A percentile compares a stretch with the other conserved stretches of the same genome.
Evolutionary conservation across 2,888 invertebrate species (phyloP).

Genomic region (Arctia plantaginis): DNA sequence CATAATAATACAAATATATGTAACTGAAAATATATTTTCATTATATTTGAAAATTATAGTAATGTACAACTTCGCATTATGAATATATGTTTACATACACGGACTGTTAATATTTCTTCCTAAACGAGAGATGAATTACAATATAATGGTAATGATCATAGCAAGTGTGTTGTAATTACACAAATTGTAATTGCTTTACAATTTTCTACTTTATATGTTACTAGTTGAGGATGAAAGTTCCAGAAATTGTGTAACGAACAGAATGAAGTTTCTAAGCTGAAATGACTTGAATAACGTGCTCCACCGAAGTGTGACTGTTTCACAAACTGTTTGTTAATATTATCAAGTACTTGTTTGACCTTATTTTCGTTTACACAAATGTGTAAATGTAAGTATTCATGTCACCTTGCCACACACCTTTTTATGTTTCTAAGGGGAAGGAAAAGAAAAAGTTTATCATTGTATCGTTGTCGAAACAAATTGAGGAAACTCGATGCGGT

Average conservation of each 20-base stretch:
- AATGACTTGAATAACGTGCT: conserved; percentile 60
- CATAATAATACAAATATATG: not conserved
- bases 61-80: not conserved
- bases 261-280: conserved; percentile 52
- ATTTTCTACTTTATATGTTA: conserved; percentile 25
- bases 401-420: conserved; percentile 27
- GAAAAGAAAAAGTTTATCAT: conserved; percentile 18
- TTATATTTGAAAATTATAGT: conserved; percentile 4
- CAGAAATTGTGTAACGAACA: conserved; percentile 30
- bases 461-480: conserved; percentile 16
- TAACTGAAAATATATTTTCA: conserved; percentile 18
- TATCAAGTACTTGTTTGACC: conserved; percentile 49
- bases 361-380: conserved; percentile 49
- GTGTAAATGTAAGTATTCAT: conserved; percentile 42
- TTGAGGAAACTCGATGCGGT: conserved; percentile 22
- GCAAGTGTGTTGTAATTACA: conserved; percentile 21
- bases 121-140: conserved; percentile 27
- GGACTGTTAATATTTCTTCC: conserved; percentile 18
- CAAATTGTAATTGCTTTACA: conserved; percentile 15
- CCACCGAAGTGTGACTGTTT: conserved; percentile 66
- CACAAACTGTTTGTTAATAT: conserved; percentile 59
- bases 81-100: conserved; percentile 16
- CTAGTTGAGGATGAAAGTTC: conserved; percentile 38
- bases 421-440: conserved; percentile 7
- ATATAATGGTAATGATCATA: conserved; percentile 27